Evolutionary conservation across 1,140 invertebrate species (phyloP), one percentile per base, ranked within the genome.

Genomic region (Atta texana): DNA sequence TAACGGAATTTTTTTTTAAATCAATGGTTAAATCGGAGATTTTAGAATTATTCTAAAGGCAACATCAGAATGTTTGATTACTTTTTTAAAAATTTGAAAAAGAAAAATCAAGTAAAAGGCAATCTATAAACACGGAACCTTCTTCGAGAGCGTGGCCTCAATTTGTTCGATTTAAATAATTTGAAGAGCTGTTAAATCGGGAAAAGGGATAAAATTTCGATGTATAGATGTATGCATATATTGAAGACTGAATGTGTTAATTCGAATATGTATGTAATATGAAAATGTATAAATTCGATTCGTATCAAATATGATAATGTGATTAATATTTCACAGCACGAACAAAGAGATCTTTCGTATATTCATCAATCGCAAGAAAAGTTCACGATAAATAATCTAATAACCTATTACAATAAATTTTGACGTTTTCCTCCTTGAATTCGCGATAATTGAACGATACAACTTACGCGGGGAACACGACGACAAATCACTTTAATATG

Each of bases 301-400:
- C 31, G 4, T 68, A 80, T 80, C 76, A 34, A 61, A 5, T 31
- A 44, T 59, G 80, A 59, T 68, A 16, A 49, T 21, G 21, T 21
- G 80, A 82, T 74, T 55, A n/a, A 82, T 82, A 61, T 82, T 81
- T 81, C 24, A 72, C 14, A 24, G n/a, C 53, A 55, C 53, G 8
- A 72, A 82, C 31, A 81, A 72, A 81, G 34, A 53, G 21, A 8
- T n/a, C 24, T 59, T 57, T 72, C 51, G 18, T 74, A 44, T 61
- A 44, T 61, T 59, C 77, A 14, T 5, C 31, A 64, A 31, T 34
- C 31, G 51, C 24, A n/a, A 31, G 14, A 14, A 12, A 44, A 14
- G 24, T 18, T 18, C 2, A 39, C 44, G 77, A 24, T 80, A 51
- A 31, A 49, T 57, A 24, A 34, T 78, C 18, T 66, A 66, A 64